Evolutionary conservation across 2,797 vertebrate genomes (phyloP), one percentile per base, ranked within the genome.

Genomic region (Poeciliopsis turneri): DNA sequence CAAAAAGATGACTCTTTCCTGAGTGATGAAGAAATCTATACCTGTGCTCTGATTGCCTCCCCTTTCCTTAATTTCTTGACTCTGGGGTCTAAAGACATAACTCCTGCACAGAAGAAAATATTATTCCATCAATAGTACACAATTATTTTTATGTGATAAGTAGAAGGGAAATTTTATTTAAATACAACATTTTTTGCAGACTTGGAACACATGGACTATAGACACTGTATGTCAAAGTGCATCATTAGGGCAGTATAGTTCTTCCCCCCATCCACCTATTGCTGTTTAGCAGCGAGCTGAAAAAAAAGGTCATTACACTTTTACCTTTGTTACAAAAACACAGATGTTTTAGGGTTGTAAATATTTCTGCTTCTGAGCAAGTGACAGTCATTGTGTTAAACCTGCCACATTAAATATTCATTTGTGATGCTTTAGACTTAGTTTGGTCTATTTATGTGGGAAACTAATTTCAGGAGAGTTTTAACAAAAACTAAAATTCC

Each of bases 11-110:
- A 98, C 97, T 76, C 97, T 94, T 90, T 98, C 97, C 87, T 98
- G 97, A 16, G 97, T 98, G 85, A 98, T 97, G 81, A 97, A 98
- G 94, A 98, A 97, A 90, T 98, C 97, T 0, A 98, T 97, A 77
- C 97, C 97, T 4, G 96, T 96, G 57, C 96, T 98, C 92, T 98
- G 97, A 93, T 97, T 97, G 28, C 97, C 97, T 0, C 96, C 97
- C 72, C 97, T 95, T 73, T 98, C 97, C 85, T 97, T 97, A 89
- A 98, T 97, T 90, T 98, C 97, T 30, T 96, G 96, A 0, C 94
- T 95, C 92, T 98, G 97, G 4, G 97, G 95, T 85, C 97, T 95
- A 89, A 98, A 98, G 20, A 97, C 97, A 47, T 97, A 97, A 0
- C 94, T 92, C 90, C 97, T 98, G 89, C 57, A 68, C 12, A 87